Evolutionary conservation across 1,140 invertebrate species (phyloP).

Genomic region (Bombus picipes): DNA sequence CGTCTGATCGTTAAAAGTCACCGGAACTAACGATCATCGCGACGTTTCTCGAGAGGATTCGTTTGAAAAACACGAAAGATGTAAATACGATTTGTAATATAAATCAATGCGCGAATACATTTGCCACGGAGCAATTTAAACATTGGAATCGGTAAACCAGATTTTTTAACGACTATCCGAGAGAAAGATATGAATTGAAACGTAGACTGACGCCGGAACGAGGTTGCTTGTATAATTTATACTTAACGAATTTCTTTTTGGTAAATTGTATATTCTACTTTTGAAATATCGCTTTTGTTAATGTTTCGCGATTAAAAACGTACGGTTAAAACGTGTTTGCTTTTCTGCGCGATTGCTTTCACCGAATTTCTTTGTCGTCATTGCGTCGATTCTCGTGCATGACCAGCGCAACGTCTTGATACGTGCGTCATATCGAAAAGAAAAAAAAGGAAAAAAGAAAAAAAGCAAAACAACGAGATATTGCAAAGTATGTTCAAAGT

Average conservation of each 20-base stretch:
- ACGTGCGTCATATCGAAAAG: neutral
- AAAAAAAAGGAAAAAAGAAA: too few species aligned
- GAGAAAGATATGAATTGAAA: neutral
- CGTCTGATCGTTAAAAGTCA: conserved; percentile 1
- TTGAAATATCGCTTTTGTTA: too few species aligned
- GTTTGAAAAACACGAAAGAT: neutral
- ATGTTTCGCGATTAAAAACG: too few species aligned
- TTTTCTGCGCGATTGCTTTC: neutral
- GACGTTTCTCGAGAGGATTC: neutral
- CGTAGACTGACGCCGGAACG: neutral
- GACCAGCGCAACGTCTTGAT: conserved; percentile 55
- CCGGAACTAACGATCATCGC: neutral
- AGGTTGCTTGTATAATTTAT: neutral
- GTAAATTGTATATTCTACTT: too few species aligned
- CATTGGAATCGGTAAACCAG: neutral
- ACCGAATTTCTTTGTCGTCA: neutral
- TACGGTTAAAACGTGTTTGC: too few species aligned
- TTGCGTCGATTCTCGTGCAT: neutral
- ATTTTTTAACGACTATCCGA: neutral
- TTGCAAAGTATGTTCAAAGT: neutral
- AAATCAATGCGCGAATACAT: neutral
- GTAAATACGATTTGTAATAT: neutral
- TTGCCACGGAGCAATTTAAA: neutral
- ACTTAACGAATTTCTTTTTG: neutral
- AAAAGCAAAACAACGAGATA: neutral